Base-by-base conservation (phyloP, 2,888 invertebrate species). In the Cheilosia scutellata region DNA sequence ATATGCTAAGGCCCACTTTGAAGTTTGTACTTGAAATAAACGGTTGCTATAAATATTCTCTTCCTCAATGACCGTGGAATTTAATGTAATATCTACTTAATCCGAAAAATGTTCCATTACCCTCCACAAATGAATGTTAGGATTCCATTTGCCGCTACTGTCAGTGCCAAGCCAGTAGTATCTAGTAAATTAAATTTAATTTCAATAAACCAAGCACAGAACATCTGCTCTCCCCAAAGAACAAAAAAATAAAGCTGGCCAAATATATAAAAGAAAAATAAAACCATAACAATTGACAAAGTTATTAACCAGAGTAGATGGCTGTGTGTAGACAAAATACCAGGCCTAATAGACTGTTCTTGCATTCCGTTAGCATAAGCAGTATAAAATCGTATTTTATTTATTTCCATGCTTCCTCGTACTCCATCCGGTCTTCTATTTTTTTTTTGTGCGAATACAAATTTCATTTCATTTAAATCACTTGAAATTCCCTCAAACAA, bases 381-480 rank as follows among this genome's bases (percentile, higher is more conserved):
- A 70, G 63, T 42, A 47, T 53, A 66, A 70, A 66, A 72, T 51
- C 66, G 47, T 55, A 42, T 66, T 74, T 74, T 66, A 74, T 80
- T 58, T 79, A 63, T 75, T 75, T 75, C 55, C 70, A 57, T 75
- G 33, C n/a, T 47, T 27, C 40, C 20, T 55, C 13, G 16, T 42
- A 16, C 16, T 25, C 20, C 16, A 47, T 20, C 20, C 20, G 16
- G 25, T 44, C 27, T 51, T 25, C 33, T 44, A 20, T 51, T 42
- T 51, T 11, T 13, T 62, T 53, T 47, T 33, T 49, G 37, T 31
- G 42, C 27, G 44, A 51, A 47, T 25, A 42, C 33, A 49, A 68
- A 57, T 83, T 68, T 68, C 51, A 70, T 63, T 74, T 79, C 58
- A 70, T 83, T 83, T 83, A 78, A 78, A 83, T 74, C 79, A 68